Base-by-base conservation (phyloP, 2,113 vertebrate species). In the Cyprinodon variegatus region DNA sequence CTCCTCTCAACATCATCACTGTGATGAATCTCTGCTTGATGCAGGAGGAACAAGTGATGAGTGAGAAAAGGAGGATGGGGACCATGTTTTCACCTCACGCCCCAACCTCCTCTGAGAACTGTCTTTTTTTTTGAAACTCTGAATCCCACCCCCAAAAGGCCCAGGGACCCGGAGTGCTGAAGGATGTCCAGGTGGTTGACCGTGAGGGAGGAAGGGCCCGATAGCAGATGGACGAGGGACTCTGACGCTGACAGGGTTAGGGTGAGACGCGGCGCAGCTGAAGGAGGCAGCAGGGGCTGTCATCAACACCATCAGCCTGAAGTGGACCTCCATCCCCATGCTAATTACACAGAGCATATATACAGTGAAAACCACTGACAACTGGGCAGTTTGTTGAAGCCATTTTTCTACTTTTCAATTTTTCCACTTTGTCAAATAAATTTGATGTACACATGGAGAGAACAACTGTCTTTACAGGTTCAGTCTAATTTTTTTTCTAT, bases 161-260 rank as follows among this genome's bases (percentile, higher is more conserved):
- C 78, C 61, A 41, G 2, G 64, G 63, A 65, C 66, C 50, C 45
- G 66, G 0, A 65, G 79, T 45, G 88, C 68, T 82, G 84, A 91
- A 17, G 45, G 91, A 92, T 70, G 41, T 74, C 79, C 90, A 92
- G 90, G 88, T 93, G 89, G 84, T 38, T 63, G 86, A 86, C 81
- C 78, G 17, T 79, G 76, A 84, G 79, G 63, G 68, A 83, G 69
- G 82, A 78, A 74, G 72, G 77, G 68, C 70, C 71, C 68, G 29
- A 77, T 77, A 89, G 83, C 89, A 91, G 87, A 90, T 77, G 77
- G 83, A 61, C 62, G 60, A 61, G 11, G 61, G 76, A 64, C 72
- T 73, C 70, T 57, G 72, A 70, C 61, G 78, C 72, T 72, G 29
- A 68, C 72, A 29, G 79, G 85, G 81, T 78, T 64, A 14, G 64